Conservation (phyloP, 2,113 vertebrate genomes). For the Uria aalge region DNA sequence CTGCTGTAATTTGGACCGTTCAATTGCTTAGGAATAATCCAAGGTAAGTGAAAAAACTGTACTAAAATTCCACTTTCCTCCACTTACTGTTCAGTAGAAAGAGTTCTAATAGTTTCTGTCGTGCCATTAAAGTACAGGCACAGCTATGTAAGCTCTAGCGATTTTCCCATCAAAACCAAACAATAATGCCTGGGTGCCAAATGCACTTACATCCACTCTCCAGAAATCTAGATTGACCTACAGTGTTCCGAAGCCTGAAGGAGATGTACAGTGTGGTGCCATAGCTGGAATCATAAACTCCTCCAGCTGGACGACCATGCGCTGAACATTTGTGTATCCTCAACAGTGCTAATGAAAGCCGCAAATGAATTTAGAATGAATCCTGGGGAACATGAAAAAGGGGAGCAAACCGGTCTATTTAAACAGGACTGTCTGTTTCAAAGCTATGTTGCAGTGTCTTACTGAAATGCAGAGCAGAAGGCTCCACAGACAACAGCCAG, state of each 20-base stretch:
- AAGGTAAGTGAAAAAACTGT: background rate
- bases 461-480: background rate
- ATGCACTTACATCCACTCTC: background rate
- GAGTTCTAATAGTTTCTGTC: background rate
- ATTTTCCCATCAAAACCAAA: background rate
- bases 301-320: background rate
- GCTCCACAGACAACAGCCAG: background rate
- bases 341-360: background rate
- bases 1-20: background rate
- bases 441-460: background rate
- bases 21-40: background rate
- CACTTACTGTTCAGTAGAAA: background rate
- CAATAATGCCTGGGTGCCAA: background rate
- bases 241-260: background rate
- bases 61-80: background rate
- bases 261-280: background rate
- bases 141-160: background rate
- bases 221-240: background rate
- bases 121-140: background rate
- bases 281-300: background rate
- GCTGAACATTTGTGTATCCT: background rate
- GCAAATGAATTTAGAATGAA: background rate
- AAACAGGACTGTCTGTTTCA: background rate
- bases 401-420: background rate
- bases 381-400: background rate